Conservation (phyloP, 2,888 invertebrate genomes). For the Octodonta nipae region DNA sequence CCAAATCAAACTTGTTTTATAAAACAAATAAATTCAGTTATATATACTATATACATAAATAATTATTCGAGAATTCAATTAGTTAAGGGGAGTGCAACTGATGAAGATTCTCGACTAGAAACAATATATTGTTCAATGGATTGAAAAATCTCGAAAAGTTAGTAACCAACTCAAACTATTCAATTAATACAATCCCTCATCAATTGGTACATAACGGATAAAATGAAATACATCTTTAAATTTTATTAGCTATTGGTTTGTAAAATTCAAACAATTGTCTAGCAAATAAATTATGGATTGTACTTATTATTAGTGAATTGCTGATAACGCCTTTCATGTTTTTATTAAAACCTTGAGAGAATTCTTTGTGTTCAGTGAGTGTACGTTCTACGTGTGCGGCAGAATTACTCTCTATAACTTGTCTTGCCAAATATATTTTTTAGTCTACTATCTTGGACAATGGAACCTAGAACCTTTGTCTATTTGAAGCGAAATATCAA, state of each 20-base stretch:
- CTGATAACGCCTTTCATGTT: constrained; percentile 85
- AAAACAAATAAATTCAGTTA: too few relatives aligned
- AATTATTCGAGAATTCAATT: too few relatives aligned
- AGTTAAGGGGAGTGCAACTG: too few relatives aligned
- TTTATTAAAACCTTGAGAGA: constrained; percentile 76
- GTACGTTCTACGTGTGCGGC: constrained; percentile 92
- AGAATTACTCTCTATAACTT: constrained; percentile 97
- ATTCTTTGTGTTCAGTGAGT: constrained; percentile 61
- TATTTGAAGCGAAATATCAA: constrained; percentile 95
- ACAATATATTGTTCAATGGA: too few relatives aligned
- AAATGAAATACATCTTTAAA: constrained; percentile 96
- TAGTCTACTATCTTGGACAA: constrained; percentile 67
- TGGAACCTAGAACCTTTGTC: constrained; percentile 64
- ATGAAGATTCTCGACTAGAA: too few relatives aligned
- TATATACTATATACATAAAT: too few relatives aligned
- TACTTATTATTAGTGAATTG: constrained; percentile 84
- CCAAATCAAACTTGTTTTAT: constrained; percentile 89
- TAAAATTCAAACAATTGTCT: constrained; percentile 87
- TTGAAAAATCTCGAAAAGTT: too few relatives aligned
- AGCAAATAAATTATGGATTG: constrained; percentile 94
- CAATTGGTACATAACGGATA: constrained; percentile 88
- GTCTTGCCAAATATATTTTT: constrained; percentile 95
- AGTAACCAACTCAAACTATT: constrained; percentile 95
- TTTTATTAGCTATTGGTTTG: constrained; percentile 55
- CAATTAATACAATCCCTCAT: constrained; percentile 82